Evolutionary conservation across 2,888 invertebrate species (phyloP).

Genomic region (Molorchus minor): DNA sequence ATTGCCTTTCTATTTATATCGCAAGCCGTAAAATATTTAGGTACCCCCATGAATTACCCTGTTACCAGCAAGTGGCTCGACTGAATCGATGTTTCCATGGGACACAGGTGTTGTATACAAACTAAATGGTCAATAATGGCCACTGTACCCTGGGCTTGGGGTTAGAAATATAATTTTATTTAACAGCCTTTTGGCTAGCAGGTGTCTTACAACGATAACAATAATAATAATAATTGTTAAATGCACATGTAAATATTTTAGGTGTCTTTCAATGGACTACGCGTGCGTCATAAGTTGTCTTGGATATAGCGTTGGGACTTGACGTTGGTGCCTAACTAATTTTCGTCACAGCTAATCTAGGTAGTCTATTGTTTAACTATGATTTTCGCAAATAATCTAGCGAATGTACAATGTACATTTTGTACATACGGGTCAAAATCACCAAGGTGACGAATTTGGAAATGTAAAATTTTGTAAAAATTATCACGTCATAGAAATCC

Average conservation of each 20-base stretch:
- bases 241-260: neutral
- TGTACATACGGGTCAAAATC: no score
- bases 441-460: no score
- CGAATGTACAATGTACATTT: no score
- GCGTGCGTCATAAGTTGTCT: no score
- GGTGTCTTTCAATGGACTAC: neutral
- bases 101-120: conserved; percentile 17
- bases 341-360: no score
- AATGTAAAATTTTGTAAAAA: no score
- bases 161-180: neutral
- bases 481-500: no score
- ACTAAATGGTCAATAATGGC: conserved; percentile 13
- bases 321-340: no score
- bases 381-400: no score
- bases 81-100: conserved; percentile 13
- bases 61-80: neutral
- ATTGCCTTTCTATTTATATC: neutral
- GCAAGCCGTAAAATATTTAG: neutral
- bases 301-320: no score
- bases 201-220: neutral
- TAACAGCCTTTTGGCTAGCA: neutral
- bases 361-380: no score
- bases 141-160: neutral
- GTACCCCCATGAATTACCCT: conserved; percentile 8
- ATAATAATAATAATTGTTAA: no score